Evolutionary conservation across 2,888 invertebrate species (phyloP).

Genomic region (Stenchaetothrips biformis): DNA sequence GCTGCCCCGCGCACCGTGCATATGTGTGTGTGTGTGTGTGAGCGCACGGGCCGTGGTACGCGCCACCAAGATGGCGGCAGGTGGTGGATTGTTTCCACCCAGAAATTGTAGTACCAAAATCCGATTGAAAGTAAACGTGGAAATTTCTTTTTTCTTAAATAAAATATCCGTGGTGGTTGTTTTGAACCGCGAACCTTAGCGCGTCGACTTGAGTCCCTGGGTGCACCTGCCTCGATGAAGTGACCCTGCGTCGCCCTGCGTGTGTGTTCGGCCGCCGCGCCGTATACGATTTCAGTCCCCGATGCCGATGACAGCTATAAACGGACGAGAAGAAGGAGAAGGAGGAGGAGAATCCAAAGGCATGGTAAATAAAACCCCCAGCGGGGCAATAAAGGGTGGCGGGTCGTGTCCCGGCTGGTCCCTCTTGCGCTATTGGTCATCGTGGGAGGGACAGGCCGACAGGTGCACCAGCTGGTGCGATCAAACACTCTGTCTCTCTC

Average conservation of each 20-base stretch:
- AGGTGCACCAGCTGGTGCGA: not conserved
- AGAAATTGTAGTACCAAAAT: no score
- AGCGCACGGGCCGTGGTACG: not conserved
- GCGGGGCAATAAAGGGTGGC: not conserved
- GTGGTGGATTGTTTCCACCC: no score
- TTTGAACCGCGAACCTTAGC: no score
- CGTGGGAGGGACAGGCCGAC: not conserved
- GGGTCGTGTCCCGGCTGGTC: not conserved
- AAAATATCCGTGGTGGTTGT: no score
- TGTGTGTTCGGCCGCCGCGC: not conserved
- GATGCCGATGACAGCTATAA: constrained; percentile 7
- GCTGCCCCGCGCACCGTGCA: not conserved
- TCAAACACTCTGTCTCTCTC: no score
- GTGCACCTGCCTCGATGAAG: no score
- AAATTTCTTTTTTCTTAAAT: no score
- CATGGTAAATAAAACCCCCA: constrained; percentile 5
- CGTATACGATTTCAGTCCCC: constrained; percentile 1
- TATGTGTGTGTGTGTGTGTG: not conserved
- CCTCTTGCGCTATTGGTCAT: not conserved
- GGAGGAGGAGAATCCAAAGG: no score
- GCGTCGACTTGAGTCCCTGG: no score
- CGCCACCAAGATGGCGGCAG: no score
- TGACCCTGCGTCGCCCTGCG: no score
- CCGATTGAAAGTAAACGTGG: no score
- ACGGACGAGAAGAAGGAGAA: not conserved